phyloP scores from a whole-genome alignment of 2,113 vertebrate species.

The Neofelis nebulosa region DNA sequence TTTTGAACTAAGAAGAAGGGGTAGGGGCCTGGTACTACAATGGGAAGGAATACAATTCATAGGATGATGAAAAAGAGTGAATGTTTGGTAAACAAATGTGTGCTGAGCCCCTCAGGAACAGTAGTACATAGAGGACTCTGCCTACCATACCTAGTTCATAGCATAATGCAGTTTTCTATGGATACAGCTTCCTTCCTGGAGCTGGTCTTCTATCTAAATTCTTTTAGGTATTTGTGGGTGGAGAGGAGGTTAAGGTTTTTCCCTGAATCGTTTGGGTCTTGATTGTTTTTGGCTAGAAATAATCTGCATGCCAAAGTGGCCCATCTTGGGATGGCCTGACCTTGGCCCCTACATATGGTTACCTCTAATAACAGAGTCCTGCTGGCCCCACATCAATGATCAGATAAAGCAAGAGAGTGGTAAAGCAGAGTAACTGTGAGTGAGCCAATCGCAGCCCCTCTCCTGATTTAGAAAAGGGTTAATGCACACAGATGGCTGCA shows the following conservation, averaged over 20 bases:
- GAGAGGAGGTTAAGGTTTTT: neutral
- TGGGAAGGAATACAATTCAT: neutral
- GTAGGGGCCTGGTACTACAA: neutral
- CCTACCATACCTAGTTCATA: neutral
- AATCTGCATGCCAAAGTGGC: neutral
- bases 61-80: neutral
- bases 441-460: neutral
- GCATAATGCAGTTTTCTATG: neutral
- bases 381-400: neutral
- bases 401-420: neutral
- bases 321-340: neutral
- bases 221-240: neutral
- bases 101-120: neutral
- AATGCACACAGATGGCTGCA: conserved; percentile 72
- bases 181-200: neutral
- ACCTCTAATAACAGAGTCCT: neutral
- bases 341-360: neutral
- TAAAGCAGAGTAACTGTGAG: rapidly evolving
- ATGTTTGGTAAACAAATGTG: neutral
- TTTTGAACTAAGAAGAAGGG: neutral
- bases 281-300: neutral
- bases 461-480: conserved; percentile 42
- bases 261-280: neutral
- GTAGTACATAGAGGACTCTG: neutral
- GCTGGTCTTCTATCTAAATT: neutral